Base-by-base conservation (phyloP, 2,113 vertebrate species). In the Coreoperca whiteheadi region DNA sequence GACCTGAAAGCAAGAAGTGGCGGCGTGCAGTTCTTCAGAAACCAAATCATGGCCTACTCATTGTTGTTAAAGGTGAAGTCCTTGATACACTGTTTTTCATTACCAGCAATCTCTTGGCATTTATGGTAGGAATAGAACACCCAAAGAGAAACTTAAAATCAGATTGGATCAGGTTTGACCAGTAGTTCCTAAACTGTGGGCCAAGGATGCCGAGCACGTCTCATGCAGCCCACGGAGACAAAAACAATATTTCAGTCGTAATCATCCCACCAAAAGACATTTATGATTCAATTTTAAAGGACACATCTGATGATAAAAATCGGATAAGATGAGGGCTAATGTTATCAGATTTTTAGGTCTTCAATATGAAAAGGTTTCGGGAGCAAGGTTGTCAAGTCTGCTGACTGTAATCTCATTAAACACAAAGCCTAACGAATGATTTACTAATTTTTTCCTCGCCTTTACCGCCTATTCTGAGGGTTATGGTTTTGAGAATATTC, bases 341-440 rank as follows among this genome's bases (percentile, higher is more conserved):
- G 41, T 59, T 12, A 70, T 46, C n/a, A n/a, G n/a, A n/a, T n/a
- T n/a, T 65, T 65, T 25, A 43, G 18, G 30, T 70, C n/a, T 57
- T 25, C 4, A 63, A 8, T 20, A 50, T 48, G 6, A 56, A 6
- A 16, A 46, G 1, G 2, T n/a, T 66, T 69, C 18, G 20, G 21
- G 39, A 43, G 10, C 2, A 70, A 63, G n/a, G 32, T 34, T 20
- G 8, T 56, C 39, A 37, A 5, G n/a, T 61, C 34, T 77, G 25
- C 15, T 50, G 18, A 75, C 20, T 34, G 37, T 9, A 56, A 56
- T 39, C 65, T 16, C 20, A 48, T 21, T 18, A 18, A 74, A 63
- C 28, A 74, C 2, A 43, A 37, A 57, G 21, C 1, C 34, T 63
- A 6, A 56, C 1, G 21, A 63, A 39, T 4, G 2, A 50, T 12